phyloP scores from a whole-genome alignment of 2,888 invertebrate genomes.

The Selenia dentaria region DNA sequence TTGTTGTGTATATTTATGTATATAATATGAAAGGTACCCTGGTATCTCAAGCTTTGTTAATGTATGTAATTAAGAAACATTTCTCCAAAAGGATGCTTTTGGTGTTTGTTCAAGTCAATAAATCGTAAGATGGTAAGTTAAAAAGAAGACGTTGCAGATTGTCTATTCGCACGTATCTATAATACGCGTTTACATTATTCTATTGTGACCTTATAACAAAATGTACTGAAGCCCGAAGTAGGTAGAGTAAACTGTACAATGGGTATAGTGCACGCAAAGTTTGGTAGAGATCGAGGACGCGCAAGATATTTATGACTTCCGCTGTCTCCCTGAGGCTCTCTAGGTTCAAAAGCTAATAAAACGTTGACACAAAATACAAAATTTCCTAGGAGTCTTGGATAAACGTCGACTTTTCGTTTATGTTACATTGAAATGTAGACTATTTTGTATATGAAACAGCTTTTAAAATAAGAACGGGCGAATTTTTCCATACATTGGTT shows the following conservation, averaged over 20 bases:
- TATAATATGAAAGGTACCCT: too few species aligned
- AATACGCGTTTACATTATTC: too few species aligned
- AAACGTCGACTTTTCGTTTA: conserved; percentile 41
- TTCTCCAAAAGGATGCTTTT: too few species aligned
- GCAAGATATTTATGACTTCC: conserved; percentile 74
- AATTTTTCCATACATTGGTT: too few species aligned
- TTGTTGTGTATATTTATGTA: too few species aligned
- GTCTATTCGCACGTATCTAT: too few species aligned
- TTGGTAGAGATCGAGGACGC: conserved; percentile 65
- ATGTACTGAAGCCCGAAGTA: neutral
- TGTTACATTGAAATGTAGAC: conserved; percentile 5
- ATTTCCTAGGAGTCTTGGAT: conserved; percentile 50
- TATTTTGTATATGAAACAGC: neutral
- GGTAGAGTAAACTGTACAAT: conserved; percentile 11
- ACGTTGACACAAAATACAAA: conserved; percentile 65
- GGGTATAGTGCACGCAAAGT: conserved; percentile 61
- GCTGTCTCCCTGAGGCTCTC: conserved; percentile 59
- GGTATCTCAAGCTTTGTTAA: too few species aligned
- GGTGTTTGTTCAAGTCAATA: too few species aligned
- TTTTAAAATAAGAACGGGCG: too few species aligned
- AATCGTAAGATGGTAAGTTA: too few species aligned
- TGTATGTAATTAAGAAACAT: too few species aligned
- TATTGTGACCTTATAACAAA: neutral
- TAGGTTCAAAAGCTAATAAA: conserved; percentile 71
- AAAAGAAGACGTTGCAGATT: too few species aligned